Evolutionary conservation across 53 echinoderm and acorn worm genomes (phyloP), one percentile per base, ranked within the genome.

Genomic region (Crossaster papposus): DNA sequence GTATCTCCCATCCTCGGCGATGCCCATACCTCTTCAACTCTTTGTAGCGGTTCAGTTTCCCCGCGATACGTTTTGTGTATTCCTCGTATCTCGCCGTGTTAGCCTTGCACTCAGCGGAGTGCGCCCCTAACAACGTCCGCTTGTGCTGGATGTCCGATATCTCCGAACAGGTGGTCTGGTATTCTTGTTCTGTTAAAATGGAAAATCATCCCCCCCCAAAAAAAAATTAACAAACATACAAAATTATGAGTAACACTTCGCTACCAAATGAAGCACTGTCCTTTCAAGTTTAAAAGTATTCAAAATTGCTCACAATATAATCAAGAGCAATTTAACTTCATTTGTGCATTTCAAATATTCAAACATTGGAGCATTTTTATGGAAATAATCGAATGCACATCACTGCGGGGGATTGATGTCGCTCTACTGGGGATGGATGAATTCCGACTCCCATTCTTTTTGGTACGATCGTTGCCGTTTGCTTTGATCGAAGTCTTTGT

Each of bases 11-110:
- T 55, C 1, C 55, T 55, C 14, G 14, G 55, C 2, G 55, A 55
- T 17, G 10, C 52, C 4, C 53, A 24, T 14, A 97, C 97, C 83
- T 94, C 38, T 83, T 78, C 6, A 86, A 44, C 70, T 91, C 74
- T 30, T 80, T 72, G 55, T 84, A 91, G 17, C 90, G 85, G 30
- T 90, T 55, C 23, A 90, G 89, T 85, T 90, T 93, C 2, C 51
- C 90, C 15, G 75, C 81, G 0, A 97, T 83, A 26, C 92, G 81
- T n/a, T 90, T 94, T 63, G 79, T 90, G 81, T 94, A 97, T 51
- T 95, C 92, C 18, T 94, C 88, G 79, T 94, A 94, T 23, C 94
- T 88, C 7, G 95, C 97, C 38, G 91, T 79, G 64, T 90, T 81
- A 11, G 91, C 92, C 65, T 90, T 95, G 79, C 97, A 94, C 74